phyloP scores from a whole-genome alignment of 2,113 vertebrate genomes.

The Urocitellus parryii region DNA sequence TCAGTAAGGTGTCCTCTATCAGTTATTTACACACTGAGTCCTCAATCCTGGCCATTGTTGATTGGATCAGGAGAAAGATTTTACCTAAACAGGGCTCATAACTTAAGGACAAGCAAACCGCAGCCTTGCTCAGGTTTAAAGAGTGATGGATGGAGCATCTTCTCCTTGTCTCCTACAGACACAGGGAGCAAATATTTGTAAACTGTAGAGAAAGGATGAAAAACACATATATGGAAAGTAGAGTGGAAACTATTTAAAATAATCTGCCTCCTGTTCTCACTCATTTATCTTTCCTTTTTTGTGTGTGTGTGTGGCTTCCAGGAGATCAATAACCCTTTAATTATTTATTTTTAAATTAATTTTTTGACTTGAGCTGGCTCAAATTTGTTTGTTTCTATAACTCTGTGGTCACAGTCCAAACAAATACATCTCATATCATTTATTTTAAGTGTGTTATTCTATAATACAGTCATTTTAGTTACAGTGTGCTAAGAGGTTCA shows the following conservation, averaged over 20 bases:
- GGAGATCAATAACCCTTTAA: not conserved
- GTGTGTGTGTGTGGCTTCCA: not conserved
- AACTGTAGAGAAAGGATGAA: not conserved
- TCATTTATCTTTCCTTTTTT: not conserved
- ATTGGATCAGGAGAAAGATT: not conserved
- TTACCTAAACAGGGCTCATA: not conserved
- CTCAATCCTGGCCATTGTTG: not conserved
- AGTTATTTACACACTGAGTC: not conserved
- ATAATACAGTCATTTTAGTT: not conserved
- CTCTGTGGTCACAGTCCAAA: not conserved
- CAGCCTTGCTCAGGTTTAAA: not conserved
- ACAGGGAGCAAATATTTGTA: not conserved
- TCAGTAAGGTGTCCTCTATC: not conserved
- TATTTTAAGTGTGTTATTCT: not conserved
- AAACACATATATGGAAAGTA: not conserved
- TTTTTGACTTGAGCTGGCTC: not conserved
- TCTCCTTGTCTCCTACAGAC: not conserved
- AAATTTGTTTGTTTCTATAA: not conserved
- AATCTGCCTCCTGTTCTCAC: not conserved
- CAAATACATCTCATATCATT: not conserved
- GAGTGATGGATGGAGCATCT: too few relatives aligned
- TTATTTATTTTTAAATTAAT: not conserved
- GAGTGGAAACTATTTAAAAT: not conserved
- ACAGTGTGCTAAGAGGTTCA: not conserved
- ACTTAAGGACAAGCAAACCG: not conserved